Percentiles rank a stretch among this genome's conserved stretches.
phyloP scores from a whole-genome alignment of 2,888 invertebrate species.

The Leptinotarsa haldemani region DNA sequence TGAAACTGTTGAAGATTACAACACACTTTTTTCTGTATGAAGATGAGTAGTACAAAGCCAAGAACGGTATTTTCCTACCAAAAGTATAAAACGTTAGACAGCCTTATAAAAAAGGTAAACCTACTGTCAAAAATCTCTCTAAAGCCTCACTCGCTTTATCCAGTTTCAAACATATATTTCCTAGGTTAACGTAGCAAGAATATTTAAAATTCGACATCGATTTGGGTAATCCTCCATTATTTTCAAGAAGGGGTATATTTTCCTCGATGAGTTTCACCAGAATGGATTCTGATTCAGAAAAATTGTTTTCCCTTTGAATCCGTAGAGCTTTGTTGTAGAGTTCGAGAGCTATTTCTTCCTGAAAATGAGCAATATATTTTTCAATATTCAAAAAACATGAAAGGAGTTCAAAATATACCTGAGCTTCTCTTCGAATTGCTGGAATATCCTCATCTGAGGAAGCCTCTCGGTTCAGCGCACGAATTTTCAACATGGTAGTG shows the following conservation, averaged over 20 bases:
- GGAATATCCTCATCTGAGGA: conserved; percentile 69
- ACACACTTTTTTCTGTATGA: no score
- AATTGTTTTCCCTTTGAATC: conserved; percentile 74
- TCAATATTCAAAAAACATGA: background rate
- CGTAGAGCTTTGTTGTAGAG: conserved; percentile 83
- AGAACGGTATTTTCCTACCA: no score
- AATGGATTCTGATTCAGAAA: conserved; percentile 75
- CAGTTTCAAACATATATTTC: conserved; percentile 73
- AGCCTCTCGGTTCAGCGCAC: conserved; percentile 70
- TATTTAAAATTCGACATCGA: conserved; percentile 82
- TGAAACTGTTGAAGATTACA: no score
- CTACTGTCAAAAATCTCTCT: conserved; percentile 75
- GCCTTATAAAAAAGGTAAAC: conserved; percentile 18
- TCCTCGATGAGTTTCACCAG: conserved; percentile 75
- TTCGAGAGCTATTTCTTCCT: conserved; percentile 84
- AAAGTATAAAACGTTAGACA: no score
- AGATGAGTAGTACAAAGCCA: no score
- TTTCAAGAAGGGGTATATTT: conserved; percentile 69
- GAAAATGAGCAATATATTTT: conserved; percentile 40
- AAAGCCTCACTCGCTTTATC: conserved; percentile 74
- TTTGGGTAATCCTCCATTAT: conserved; percentile 69
- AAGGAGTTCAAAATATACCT: conserved; percentile 63
- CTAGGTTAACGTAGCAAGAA: conserved; percentile 86
- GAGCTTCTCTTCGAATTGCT: conserved; percentile 71
- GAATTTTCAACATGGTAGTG: conserved; percentile 66